Percentiles rank a stretch among this genome's conserved stretches.
Conservation (phyloP, 2,113 vertebrate species). For the Aphyosemion australe region DNA sequence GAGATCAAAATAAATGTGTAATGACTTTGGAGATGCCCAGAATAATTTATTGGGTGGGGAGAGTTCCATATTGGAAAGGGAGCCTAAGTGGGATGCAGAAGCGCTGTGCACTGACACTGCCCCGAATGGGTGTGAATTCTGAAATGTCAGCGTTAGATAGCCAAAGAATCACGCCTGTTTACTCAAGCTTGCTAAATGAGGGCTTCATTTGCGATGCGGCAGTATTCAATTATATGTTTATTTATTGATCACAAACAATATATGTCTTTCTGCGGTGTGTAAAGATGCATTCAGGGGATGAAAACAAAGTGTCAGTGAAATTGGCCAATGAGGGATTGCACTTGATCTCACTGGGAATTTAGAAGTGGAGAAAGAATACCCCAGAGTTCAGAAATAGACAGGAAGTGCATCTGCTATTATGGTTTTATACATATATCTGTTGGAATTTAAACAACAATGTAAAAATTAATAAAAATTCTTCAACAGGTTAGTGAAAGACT, state of each 20-base stretch:
- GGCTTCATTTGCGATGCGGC: constrained; percentile 79
- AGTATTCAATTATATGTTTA: constrained; percentile 79
- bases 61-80: constrained; percentile 72
- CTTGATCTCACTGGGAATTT: constrained; percentile 76
- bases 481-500: too few relatives aligned
- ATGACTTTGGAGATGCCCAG: constrained; percentile 84
- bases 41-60: constrained; percentile 89
- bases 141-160: constrained; percentile 79
- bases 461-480: constrained; percentile 22
- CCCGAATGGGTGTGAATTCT: constrained; percentile 73
- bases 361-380: constrained; percentile 71
- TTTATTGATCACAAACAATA: constrained; percentile 81
- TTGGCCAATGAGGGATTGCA: constrained; percentile 76
- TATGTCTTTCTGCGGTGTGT: constrained; percentile 70
- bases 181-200: constrained; percentile 80
- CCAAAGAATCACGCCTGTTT: constrained; percentile 74
- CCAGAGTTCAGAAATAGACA: constrained; percentile 59
- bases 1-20: constrained; percentile 93
- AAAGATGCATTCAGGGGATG: constrained; percentile 72
- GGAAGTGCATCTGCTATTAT: constrained; percentile 67
- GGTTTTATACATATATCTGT: constrained; percentile 62
- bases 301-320: constrained; percentile 75
- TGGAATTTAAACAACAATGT: constrained; percentile 53
- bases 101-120: constrained; percentile 57
- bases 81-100: constrained; percentile 67